A percentile compares a stretch with the other conserved stretches of the same genome.
phyloP scores from a whole-genome alignment of 1,140 invertebrate species.

The Aphidius gifuensis region DNA sequence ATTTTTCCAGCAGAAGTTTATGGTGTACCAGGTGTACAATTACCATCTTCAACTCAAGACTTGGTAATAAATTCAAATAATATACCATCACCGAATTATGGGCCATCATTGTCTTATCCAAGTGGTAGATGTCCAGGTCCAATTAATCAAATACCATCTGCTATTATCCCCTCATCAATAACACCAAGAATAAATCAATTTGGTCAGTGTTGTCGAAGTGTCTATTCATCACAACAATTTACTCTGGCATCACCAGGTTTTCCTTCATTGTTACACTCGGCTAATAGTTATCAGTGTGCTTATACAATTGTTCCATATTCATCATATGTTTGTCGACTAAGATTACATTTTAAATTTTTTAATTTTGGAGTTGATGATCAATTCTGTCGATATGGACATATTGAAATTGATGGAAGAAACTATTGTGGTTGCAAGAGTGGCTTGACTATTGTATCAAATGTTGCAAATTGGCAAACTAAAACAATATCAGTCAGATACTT shows the following conservation, averaged over 20 bases:
- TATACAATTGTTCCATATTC: slow-evolving; percentile 54
- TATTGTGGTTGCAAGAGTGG: slow-evolving; percentile 60
- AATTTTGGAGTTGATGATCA: slow-evolving; percentile 50
- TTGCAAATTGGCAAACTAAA: slow-evolving; percentile 27
- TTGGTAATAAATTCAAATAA: neutral
- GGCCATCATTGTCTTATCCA: neutral
- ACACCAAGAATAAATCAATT: neutral
- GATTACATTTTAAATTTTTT: slow-evolving; percentile 59
- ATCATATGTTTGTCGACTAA: slow-evolving; percentile 52
- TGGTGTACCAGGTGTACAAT: slow-evolving; percentile 19
- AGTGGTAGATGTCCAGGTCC: neutral
- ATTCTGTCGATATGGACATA: slow-evolving; percentile 51
- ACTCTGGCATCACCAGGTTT: slow-evolving; percentile 59
- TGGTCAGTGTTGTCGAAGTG: slow-evolving; percentile 47
- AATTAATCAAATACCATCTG: slow-evolving; percentile 1
- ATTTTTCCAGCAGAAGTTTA: slow-evolving; percentile 24
- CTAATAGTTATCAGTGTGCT: slow-evolving; percentile 43
- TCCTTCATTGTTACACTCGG: slow-evolving; percentile 36
- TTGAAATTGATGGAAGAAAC: slow-evolving; percentile 58
- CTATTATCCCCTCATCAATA: slow-evolving; percentile 2
- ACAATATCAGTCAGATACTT: slow-evolving; percentile 30
- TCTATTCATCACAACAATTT: slow-evolving; percentile 52
- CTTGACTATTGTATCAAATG: slow-evolving; percentile 41
- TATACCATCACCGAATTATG: neutral
- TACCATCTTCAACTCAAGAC: neutral